Evolutionary conservation across 2,888 invertebrate species (phyloP).

Genomic region (Hirtodrosophila trivittata): DNA sequence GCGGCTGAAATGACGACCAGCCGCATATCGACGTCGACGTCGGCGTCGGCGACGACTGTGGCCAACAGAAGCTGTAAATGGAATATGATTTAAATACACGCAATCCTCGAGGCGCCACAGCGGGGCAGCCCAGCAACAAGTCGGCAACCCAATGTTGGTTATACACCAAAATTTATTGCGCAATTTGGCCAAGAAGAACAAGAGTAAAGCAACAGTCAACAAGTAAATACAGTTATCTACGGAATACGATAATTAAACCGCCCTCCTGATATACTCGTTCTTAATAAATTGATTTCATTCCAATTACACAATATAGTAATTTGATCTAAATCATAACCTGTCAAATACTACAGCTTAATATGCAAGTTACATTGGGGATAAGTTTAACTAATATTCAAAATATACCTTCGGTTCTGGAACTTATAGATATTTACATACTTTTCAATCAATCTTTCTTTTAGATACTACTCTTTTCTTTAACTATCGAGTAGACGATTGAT

Average conservation of each 20-base stretch:
- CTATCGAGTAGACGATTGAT: too few species aligned
- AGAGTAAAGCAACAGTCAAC: slow-evolving; percentile 3
- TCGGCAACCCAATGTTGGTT: slow-evolving; percentile 19
- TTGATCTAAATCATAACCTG: too few species aligned
- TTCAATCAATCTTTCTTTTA: too few species aligned
- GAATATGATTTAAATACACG: slow-evolving; percentile 68
- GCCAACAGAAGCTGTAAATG: slow-evolving; percentile 62
- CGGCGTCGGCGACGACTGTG: slow-evolving; percentile 6
- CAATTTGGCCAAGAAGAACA: slow-evolving; percentile 54
- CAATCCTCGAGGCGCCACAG: slow-evolving; percentile 64
- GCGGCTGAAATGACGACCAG: neutral
- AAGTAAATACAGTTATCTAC: slow-evolving; percentile 8
- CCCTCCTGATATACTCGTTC: too few species aligned
- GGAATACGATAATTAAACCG: neutral
- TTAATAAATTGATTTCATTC: too few species aligned
- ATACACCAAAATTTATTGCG: slow-evolving; percentile 56
- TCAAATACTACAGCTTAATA: too few species aligned
- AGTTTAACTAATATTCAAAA: too few species aligned
- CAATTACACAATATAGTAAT: too few species aligned
- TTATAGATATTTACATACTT: too few species aligned
- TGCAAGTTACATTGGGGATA: too few species aligned
- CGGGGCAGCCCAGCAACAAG: slow-evolving; percentile 17
- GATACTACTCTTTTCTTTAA: too few species aligned
- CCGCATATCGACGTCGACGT: slow-evolving; percentile 10
- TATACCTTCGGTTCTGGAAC: too few species aligned